A percentile compares a stretch with the other conserved stretches of the same genome.
phyloP scores from a whole-genome alignment of 2,113 vertebrate species.

The Syngnathoides biaculeatus region DNA sequence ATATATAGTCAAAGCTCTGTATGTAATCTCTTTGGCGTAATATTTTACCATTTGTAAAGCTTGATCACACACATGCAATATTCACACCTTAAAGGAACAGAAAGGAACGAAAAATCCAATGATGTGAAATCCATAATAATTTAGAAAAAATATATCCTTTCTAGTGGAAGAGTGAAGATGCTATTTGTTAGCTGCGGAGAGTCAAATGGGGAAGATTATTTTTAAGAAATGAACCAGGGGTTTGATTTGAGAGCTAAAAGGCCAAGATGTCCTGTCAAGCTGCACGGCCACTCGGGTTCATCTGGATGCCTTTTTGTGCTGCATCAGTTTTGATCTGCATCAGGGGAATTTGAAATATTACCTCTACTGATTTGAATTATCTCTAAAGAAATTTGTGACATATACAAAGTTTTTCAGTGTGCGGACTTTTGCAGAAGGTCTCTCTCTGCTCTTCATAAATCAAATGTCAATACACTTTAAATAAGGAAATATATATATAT shows the following conservation, averaged over 20 bases:
- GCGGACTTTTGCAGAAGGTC: slow-evolving; percentile 49
- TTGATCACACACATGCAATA: slow-evolving; percentile 17
- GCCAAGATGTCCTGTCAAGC: no score
- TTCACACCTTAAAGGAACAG: slow-evolving; percentile 15
- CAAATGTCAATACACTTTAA: slow-evolving; percentile 51
- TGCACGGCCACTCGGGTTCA: no score
- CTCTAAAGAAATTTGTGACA: slow-evolving; percentile 4
- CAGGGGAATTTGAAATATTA: no score
- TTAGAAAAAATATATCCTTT: slow-evolving; percentile 20
- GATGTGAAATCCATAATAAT: slow-evolving; percentile 6
- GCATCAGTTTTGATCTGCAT: no score
- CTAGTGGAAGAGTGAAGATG: not conserved
- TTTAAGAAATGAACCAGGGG: slow-evolving; percentile 1
- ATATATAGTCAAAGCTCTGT: slow-evolving; percentile 8
- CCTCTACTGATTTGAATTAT: slow-evolving; percentile 23
- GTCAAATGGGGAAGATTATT: not conserved
- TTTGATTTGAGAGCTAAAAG: slow-evolving; percentile 21
- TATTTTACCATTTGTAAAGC: slow-evolving; percentile 21
- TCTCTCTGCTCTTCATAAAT: slow-evolving; percentile 13
- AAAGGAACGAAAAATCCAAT: not conserved
- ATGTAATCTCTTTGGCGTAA: slow-evolving; percentile 16
- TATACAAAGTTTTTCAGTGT: slow-evolving; percentile 60
- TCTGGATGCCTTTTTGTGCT: not conserved
- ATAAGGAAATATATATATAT: slow-evolving; percentile 73
- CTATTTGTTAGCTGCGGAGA: not conserved